Base-by-base conservation (phyloP, 1,140 invertebrate species). In the Vollenhovia emeryi region DNA sequence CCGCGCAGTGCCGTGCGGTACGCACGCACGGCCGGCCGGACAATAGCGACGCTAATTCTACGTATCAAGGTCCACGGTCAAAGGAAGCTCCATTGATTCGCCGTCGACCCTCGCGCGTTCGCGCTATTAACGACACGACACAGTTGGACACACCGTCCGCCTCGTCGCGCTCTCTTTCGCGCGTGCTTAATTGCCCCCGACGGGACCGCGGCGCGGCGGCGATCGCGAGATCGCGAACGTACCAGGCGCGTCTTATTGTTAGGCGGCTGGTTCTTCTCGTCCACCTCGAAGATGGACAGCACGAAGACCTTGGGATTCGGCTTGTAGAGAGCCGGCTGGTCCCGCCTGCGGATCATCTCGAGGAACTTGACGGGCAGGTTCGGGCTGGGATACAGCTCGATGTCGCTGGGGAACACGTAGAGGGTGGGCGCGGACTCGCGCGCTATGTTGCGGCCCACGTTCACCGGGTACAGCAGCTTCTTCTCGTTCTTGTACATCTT, bases 341-440 rank as follows among this genome's bases (percentile, higher is more conserved):
- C 95, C 45, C 94, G 97, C 86, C 95, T 95, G 3, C 97, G 96
- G 66, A 98, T 96, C 97, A 98, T 97, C 87, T 97, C 97, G 43
- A 98, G 95, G 92, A 98, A 98, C 89, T 96, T 96, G 7, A 95
- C 95, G 24, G 97, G 97, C 79, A 98, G 93, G 89, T 97, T 96
- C 15, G 97, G 97, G 95, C 97, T 98, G 18, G 98, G 98, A 94
- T 98, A 98, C 52, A 98, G 95, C 93, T 98, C 98, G 87, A 98
- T 98, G 93, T 98, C 98, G 15, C 97, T 98, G 7, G 98, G 97
- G 80, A 99, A 95, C 50, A 99, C 96, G 93, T 97, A 98, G 92
- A 98, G 96, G 15, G 98, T 98, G 30, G 97, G 94, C 9, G 98
- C 97, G 9, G 96, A 96, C 90, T 98, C 97, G 11, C 98, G 95